Base-by-base conservation (phyloP, 2,888 invertebrate genomes). In the Zootermopsis nevadensis region DNA sequence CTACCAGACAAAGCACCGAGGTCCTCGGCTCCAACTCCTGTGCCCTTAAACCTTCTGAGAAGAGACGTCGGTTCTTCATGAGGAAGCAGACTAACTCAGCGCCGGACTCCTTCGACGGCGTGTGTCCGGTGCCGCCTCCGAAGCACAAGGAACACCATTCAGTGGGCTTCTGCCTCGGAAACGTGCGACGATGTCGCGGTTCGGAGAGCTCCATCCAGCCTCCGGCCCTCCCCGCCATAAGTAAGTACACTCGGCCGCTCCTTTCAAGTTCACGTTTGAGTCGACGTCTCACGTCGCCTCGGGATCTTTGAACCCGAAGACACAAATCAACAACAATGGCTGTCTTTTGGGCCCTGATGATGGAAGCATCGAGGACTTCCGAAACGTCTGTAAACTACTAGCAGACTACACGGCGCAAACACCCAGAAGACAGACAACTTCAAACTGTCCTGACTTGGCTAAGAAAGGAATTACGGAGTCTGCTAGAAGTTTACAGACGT, bases 1-100 rank as follows among this genome's bases (percentile, higher is more conserved):
- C 31, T 19, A 31, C 82, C 2, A 79, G 84, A 22, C 85, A 82
- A 48, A 33, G 27, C n/a, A 76, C 38, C 30, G 83, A 72, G 24
- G 76, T 30, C 19, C 22, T n/a, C 55, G 35, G 33, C 10, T 15
- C 31, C n/a, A 74, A 55, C 22, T 24, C 42, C 2, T 72, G 80
- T 1, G 80, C 82, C 7, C 48, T 84, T 55, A 85, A 84, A 33
- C 85, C 86, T 2, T 86, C 87, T 48, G 87, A 88, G 85, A 87
- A 88, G 84, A 83, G 88, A 81, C 81, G 87, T 76, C 84, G 86
- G 19, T 87, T 88, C 83, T 88, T 88, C 83, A 86, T 88, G 76
- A 85, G 88, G 55, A 89, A 89, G 84, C 88, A 89, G 83, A 89
- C 89, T 24, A 89, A 88, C 83, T 89, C 89, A n/a, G 89, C 89